Base-by-base conservation (phyloP, 2,797 vertebrate genomes). In the Catamblyrhynchus diadema region DNA sequence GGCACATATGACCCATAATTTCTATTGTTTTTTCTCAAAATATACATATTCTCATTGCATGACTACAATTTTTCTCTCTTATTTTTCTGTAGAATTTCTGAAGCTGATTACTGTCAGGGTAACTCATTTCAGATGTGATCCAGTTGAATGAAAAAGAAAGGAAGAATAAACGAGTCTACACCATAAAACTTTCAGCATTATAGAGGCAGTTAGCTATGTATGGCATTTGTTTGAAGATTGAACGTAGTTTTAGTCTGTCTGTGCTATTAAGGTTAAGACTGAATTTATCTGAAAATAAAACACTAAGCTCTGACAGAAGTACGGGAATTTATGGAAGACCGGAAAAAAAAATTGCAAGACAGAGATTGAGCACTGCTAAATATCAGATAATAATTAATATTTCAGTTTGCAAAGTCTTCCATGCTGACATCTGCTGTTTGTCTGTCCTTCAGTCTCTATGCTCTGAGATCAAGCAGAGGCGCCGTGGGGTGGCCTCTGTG, bases 401-500 rank as follows among this genome's bases (percentile, higher is more conserved):
- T 70, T 59, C 60, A 32, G 45, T 79, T 75, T 86, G 37, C 14
- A 19, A 64, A 78, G 27, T 86, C 23, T 69, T 79, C 33, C 44
- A 24, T 15, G 1, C 72, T 85, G 88, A 95, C 37, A 45, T 81
- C 71, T 90, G 91, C 10, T 21, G 27, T 91, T 86, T 90, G 30
- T 97, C 61, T 97, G 2, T 93, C 81, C 96, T 96, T 60, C 96
- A 99, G 99, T 98, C 98, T 78, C 98, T 99, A 47, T 99, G 99
- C 87, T 96, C 95, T 35, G 99, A 99, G 98, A 98, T 99, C 88
- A 98, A 98, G 96, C 98, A 98, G 81, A 98, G 99, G 41, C 98
- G 98, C 21, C 97, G 98, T 70, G 99, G 99, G 30, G 98, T 99
- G 33, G 97, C 98, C 79, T 99, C 99, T 2, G 98, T 99, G 39